phyloP scores from a whole-genome alignment of 2,797 vertebrate genomes.

The Enteromius unitaeniatus region DNA sequence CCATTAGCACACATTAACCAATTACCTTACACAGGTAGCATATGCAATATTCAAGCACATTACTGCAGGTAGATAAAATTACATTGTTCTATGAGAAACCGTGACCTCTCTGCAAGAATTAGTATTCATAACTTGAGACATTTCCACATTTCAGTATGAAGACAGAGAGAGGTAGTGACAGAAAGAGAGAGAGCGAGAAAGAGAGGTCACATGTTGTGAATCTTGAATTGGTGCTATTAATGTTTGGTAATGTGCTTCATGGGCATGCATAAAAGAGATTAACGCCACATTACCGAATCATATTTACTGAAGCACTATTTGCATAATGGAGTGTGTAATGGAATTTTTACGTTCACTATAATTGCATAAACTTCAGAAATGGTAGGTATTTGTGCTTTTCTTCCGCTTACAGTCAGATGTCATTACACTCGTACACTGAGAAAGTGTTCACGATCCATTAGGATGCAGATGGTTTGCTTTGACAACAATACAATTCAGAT shows the following conservation, averaged over 20 bases:
- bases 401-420: slow-evolving; percentile 17
- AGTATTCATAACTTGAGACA: slow-evolving; percentile 37
- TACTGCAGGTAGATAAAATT: slow-evolving; percentile 19
- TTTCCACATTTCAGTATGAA: slow-evolving; percentile 6
- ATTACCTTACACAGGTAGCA: slow-evolving; percentile 32
- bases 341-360: slow-evolving; percentile 54
- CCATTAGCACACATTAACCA: slow-evolving; percentile 16
- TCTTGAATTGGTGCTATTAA: slow-evolving; percentile 50
- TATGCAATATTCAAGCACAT: slow-evolving; percentile 31
- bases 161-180: background rate
- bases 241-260: slow-evolving; percentile 57
- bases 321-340: slow-evolving; percentile 76
- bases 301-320: slow-evolving; percentile 66
- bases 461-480: slow-evolving; percentile 19
- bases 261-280: slow-evolving; percentile 63
- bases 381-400: slow-evolving; percentile 25
- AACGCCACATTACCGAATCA: slow-evolving; percentile 67
- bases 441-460: slow-evolving; percentile 10
- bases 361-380: slow-evolving; percentile 52
- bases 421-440: background rate
- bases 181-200: background rate
- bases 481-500: slow-evolving; percentile 11
- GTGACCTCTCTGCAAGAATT: slow-evolving; percentile 23
- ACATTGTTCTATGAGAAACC: slow-evolving; percentile 24
- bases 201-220: slow-evolving; percentile 44